These are phyloP conservation scores for Pardosa pseudoannulata DNA, from an alignment of 2,888 invertebrate genomes.

Conservation along the genomic window DNA sequence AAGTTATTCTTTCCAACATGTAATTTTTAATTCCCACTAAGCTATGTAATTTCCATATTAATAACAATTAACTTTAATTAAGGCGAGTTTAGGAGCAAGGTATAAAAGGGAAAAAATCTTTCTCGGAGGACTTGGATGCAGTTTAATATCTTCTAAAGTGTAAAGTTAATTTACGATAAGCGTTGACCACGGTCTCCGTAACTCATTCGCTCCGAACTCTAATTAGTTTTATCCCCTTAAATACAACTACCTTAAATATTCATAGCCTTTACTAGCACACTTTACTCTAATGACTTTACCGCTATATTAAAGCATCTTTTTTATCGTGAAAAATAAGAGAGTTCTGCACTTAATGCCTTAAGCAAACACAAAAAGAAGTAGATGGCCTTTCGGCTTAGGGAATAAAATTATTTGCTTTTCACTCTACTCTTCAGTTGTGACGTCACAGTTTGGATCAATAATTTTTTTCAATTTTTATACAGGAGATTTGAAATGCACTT, in stretches of 20 bases:
- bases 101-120: too few species aligned
- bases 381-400: not conserved
- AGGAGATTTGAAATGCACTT: too few species aligned
- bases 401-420: not conserved
- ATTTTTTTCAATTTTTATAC: not conserved
- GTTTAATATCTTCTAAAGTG: not conserved
- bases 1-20: too few species aligned
- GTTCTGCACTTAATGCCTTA: not conserved
- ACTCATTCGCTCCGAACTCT: not conserved
- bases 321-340: not conserved
- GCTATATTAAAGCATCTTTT: not conserved
- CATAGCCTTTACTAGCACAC: not conserved
- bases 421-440: not conserved
- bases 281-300: conserved; percentile 1
- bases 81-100: too few species aligned
- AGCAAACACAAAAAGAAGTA: not conserved
- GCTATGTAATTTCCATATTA: too few species aligned
- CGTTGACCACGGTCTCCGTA: not conserved
- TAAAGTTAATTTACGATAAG: not conserved
- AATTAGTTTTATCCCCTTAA: not conserved
- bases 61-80: too few species aligned
- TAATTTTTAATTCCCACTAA: too few species aligned
- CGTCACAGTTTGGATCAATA: not conserved
- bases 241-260: not conserved
- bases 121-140: not conserved